A percentile compares a stretch with the other conserved stretches of the same genome.
Evolutionary conservation across 2,113 vertebrate genomes (phyloP).

Genomic region (chimpanzee (Pan troglodytes)): DNA sequence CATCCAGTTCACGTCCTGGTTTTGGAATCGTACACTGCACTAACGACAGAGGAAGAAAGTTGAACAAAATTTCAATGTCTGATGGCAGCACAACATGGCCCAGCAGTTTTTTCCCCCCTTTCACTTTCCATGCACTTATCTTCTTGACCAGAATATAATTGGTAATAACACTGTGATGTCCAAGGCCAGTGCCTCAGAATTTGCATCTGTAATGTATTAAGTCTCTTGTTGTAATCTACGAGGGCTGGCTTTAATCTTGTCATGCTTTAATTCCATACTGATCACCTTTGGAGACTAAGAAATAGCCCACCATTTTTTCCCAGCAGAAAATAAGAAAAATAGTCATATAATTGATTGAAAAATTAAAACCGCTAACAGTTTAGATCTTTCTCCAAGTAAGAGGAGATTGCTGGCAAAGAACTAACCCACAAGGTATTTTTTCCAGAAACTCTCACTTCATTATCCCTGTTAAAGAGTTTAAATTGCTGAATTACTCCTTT

Average conservation of each 20-base stretch:
- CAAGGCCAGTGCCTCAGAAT: background rate
- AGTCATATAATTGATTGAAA: conserved; percentile 54
- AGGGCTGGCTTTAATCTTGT: background rate
- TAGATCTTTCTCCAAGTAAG: conserved; percentile 62
- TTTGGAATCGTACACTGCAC: background rate
- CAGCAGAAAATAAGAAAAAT: conserved; percentile 51
- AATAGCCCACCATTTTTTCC: background rate
- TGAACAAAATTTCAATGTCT: background rate
- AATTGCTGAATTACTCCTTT: conserved; percentile 77
- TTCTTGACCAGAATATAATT: background rate
- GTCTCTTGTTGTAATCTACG: background rate
- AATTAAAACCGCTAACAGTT: conserved; percentile 46
- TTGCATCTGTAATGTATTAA: background rate
- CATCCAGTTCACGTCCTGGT: conserved; percentile 17
- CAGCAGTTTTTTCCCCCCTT: background rate
- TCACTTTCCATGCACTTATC: background rate
- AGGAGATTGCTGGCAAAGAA: conserved; percentile 76
- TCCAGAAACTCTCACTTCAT: conserved; percentile 83
- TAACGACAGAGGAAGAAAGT: conserved; percentile 41
- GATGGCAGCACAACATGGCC: background rate
- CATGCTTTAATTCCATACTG: background rate
- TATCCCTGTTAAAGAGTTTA: conserved; percentile 75
- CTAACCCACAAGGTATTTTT: conserved; percentile 73
- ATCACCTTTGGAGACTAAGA: background rate
- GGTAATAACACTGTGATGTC: background rate